Conservation (phyloP, 1,140 invertebrate genomes). For the Hylyphantes graminicola region DNA sequence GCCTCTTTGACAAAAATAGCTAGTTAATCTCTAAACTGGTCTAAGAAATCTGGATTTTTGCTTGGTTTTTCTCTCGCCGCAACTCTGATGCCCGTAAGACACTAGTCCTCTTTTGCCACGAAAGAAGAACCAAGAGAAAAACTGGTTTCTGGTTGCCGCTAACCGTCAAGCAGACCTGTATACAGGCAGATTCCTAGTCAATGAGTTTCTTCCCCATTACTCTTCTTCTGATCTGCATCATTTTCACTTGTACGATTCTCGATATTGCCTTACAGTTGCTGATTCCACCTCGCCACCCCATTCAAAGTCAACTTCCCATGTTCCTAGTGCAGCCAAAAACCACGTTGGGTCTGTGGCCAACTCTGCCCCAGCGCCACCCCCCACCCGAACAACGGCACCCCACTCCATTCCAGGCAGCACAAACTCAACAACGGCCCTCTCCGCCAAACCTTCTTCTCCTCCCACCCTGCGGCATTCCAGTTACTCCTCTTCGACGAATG, state of each 20-base stretch:
- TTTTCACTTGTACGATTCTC: not conserved
- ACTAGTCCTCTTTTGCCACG: no score
- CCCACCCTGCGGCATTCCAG: slow-evolving; percentile 53
- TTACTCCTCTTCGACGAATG: slow-evolving; percentile 39
- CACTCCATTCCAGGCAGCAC: slow-evolving; percentile 50
- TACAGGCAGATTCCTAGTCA: no score
- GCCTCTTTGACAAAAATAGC: no score
- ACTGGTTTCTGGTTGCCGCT: no score
- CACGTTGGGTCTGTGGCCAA: slow-evolving; percentile 23
- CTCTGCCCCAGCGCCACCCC: slow-evolving; percentile 12
- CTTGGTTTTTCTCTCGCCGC: no score
- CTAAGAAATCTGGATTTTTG: no score
- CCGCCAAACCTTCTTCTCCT: slow-evolving; percentile 34
- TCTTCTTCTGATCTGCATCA: no score
- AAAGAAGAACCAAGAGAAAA: no score
- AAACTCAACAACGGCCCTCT: slow-evolving; percentile 48
- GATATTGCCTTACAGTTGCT: slow-evolving; percentile 38
- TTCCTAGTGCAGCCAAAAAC: slow-evolving; percentile 28
- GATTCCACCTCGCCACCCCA: not conserved
- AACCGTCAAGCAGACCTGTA: no score
- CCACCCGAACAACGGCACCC: slow-evolving; percentile 48
- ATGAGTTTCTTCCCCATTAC: no score
- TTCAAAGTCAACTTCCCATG: slow-evolving; percentile 12
- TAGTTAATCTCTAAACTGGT: no score
- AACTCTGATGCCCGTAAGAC: no score